These are phyloP conservation scores for Isurus oxyrinchus DNA, from an alignment of 2,113 vertebrate species.

Conservation along the genomic window DNA sequence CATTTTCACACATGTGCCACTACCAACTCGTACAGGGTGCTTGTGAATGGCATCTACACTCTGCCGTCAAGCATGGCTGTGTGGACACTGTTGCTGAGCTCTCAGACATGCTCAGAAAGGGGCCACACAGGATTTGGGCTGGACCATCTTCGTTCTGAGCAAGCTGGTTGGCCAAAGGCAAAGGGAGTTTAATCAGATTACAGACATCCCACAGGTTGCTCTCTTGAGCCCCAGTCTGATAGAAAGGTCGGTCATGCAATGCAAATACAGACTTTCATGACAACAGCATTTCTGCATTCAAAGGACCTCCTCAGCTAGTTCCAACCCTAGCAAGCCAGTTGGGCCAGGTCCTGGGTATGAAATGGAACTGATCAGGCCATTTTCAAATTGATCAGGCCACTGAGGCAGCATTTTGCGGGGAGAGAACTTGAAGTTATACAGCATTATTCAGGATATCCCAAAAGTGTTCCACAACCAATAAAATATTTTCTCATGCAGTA, in stretches of 20 bases:
- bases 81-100: too few species aligned
- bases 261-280: background rate
- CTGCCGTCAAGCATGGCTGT: too few species aligned
- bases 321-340: background rate
- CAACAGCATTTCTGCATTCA: background rate
- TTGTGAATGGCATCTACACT: background rate
- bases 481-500: too few species aligned
- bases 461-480: too few species aligned
- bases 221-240: background rate
- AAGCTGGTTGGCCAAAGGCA: background rate
- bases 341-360: background rate
- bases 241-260: background rate
- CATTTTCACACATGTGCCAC: background rate
- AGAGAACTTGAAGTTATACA: too few species aligned
- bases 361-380: too few species aligned
- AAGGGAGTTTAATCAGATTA: background rate
- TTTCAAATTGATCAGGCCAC: too few species aligned
- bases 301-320: background rate
- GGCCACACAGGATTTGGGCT: background rate
- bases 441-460: too few species aligned
- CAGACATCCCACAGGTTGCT: background rate
- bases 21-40: background rate
- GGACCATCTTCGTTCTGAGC: background rate
- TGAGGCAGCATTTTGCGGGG: too few species aligned
- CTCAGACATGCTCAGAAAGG: background rate